A percentile compares a stretch with the other conserved stretches of the same genome.
These are phyloP conservation scores for Trichosurus vulpecula DNA, from an alignment of 2,797 vertebrate species.

Conservation along the genomic window DNA sequence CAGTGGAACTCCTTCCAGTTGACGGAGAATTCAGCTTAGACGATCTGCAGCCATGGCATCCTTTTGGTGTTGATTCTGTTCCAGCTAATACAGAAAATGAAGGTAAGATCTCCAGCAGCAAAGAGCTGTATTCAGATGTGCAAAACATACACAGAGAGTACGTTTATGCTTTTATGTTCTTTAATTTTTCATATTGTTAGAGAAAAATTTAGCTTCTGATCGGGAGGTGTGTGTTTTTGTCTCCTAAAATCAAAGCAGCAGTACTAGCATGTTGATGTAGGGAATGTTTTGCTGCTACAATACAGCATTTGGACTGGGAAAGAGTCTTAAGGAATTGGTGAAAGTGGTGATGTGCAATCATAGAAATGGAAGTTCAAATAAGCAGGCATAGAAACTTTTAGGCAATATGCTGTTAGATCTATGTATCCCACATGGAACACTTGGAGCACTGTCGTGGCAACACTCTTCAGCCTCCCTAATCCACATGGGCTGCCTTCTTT, in stretches of 20 bases:
- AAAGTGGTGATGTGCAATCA: neutral
- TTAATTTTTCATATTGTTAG: neutral
- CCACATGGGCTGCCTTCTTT: neutral
- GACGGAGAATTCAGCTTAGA: slow-evolving; percentile 90
- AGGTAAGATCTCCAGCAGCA: slow-evolving; percentile 84
- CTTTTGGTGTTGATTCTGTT: slow-evolving; percentile 93
- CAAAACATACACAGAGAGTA: neutral
- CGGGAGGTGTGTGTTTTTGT: neutral
- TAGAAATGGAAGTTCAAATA: neutral
- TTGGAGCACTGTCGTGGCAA: neutral
- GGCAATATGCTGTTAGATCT: neutral
- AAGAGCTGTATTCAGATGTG: neutral
- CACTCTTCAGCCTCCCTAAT: neutral
- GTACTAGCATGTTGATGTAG: neutral
- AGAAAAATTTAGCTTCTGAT: neutral
- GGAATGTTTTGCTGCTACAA: neutral
- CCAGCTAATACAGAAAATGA: slow-evolving; percentile 97
- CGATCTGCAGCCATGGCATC: slow-evolving; percentile 93
- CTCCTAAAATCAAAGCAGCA: neutral
- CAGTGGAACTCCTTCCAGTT: slow-evolving; percentile 92
- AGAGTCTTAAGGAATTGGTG: neutral
- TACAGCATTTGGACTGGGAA: neutral
- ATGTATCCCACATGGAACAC: neutral
- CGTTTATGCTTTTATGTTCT: neutral
- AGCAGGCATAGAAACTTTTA: neutral